phyloP scores from a whole-genome alignment of 2,797 vertebrate genomes.

The Diplodus puntazzo region DNA sequence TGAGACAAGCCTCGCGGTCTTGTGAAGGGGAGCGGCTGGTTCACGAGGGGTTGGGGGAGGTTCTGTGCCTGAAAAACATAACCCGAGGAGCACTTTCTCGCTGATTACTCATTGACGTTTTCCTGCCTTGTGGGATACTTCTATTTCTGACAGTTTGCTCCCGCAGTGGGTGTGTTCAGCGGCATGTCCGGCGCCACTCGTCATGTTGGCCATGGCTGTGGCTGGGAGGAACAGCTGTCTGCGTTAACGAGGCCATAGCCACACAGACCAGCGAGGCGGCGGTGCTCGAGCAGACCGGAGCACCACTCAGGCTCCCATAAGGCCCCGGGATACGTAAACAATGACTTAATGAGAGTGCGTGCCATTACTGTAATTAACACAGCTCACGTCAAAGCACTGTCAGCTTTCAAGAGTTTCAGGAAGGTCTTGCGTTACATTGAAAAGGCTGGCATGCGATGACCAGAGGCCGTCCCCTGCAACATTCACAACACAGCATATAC shows the following conservation, averaged over 20 bases:
- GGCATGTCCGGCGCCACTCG: conserved; percentile 70
- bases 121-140: conserved; percentile 71
- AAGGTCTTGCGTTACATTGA: conserved; percentile 75
- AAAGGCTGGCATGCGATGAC: conserved; percentile 67
- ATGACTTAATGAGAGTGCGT: conserved; percentile 86
- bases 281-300: conserved; percentile 67
- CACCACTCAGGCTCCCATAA: conserved; percentile 69
- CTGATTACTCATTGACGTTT: conserved; percentile 82
- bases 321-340: conserved; percentile 85
- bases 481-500: conserved; percentile 23
- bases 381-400: conserved; percentile 85
- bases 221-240: conserved; percentile 88
- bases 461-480: conserved; percentile 58
- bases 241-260: conserved; percentile 81
- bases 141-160: conserved; percentile 77
- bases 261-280: conserved; percentile 68
- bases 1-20: conserved; percentile 36
- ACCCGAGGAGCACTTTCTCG: conserved; percentile 72
- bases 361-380: conserved; percentile 89
- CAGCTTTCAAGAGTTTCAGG: conserved; percentile 79
- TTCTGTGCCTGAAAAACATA: conserved; percentile 61
- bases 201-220: conserved; percentile 72
- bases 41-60: conserved; percentile 36
- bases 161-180: conserved; percentile 64
- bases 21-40: conserved; percentile 63